Percentiles rank a stretch among this genome's conserved stretches.
Evolutionary conservation across 1,140 invertebrate genomes (phyloP).

Genomic region (Antheraea mylitta): DNA sequence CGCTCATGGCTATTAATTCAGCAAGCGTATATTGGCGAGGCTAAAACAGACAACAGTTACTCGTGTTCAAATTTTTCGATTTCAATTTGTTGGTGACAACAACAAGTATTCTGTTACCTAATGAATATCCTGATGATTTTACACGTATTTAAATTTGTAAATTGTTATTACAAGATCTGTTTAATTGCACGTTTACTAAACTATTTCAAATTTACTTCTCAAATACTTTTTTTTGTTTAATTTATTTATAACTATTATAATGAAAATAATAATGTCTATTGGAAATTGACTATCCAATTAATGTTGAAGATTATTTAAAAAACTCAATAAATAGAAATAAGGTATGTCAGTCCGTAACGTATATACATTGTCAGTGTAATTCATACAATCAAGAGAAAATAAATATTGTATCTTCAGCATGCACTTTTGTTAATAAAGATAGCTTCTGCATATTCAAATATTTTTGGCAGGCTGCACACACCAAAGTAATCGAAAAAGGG

Average conservation of each 20-base stretch:
- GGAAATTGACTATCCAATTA: too few species aligned
- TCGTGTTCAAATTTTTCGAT: not conserved
- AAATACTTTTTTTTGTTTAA: too few species aligned
- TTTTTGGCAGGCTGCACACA: conserved; percentile 19
- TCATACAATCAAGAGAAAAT: conserved; percentile 6
- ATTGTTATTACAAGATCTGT: too few species aligned
- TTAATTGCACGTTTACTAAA: too few species aligned
- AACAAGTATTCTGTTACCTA: not conserved
- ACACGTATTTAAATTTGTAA: too few species aligned
- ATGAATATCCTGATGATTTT: not conserved
- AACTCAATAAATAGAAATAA: not conserved
- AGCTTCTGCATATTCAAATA: conserved; percentile 9
- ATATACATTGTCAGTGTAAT: conserved; percentile 10
- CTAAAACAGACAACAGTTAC: conserved; percentile 69
- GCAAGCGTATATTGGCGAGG: conserved; percentile 71
- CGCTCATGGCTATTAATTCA: conserved; percentile 68
- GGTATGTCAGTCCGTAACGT: not conserved
- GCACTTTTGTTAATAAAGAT: conserved; percentile 27
- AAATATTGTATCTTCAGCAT: conserved; percentile 32
- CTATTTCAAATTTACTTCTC: too few species aligned
- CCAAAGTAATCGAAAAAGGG: conserved; percentile 4
- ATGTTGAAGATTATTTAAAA: too few species aligned
- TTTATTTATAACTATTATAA: too few species aligned
- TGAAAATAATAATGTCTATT: too few species aligned
- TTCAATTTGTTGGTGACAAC: not conserved